Evolutionary conservation across 1,140 invertebrate genomes (phyloP), one percentile per base, ranked within the genome.

Genomic region (Cecropterus lyciades): DNA sequence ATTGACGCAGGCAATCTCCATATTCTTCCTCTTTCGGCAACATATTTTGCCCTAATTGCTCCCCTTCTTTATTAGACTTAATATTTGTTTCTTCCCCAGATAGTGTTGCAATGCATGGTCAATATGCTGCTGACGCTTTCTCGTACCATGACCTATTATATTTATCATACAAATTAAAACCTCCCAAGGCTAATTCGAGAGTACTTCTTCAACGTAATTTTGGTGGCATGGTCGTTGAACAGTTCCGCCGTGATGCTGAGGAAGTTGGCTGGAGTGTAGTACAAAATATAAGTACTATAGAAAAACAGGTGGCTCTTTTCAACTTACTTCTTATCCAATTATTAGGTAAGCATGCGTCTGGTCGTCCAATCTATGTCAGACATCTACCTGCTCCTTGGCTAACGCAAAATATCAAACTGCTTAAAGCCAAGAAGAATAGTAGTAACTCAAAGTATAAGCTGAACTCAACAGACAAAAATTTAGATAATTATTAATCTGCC

Each of bases 161-260:
- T 4, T 3, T 30, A 9, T 51, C 49, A 1, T 51, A 51, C 8
- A 55, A 40, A 40, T 5, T 55, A 0, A 13, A 20, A 10, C 15
- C 15, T 5, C 52, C 52, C 3, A 55, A 30, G 43, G 42, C n/a
- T 3, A 62, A 56, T 33, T 42, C 24, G 10, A 55, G 43, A 15
- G 9, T 45, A 24, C 20, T 48, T 0, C 20, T 55, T 42, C 66
- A 62, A 11, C 51, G 66, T n/a, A 68, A 60, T 24, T 62, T 68
- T 43, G 42, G 13, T 6, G 59, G 51, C 4, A 63, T 68, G 3
- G 43, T 56, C 27, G 1, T 56, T 5, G 43, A 48, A 2, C 11
- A 16, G 16, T 51, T 63, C 3, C n/a, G 20, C 1, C 2, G 5
- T 14, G 66, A 63, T 48, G 66, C 59, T 10, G 20, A 17, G 0